Percentiles rank a stretch among this genome's conserved stretches.
Evolutionary conservation across 2,888 invertebrate genomes (phyloP).

Genomic region (Nomada goodeniana): DNA sequence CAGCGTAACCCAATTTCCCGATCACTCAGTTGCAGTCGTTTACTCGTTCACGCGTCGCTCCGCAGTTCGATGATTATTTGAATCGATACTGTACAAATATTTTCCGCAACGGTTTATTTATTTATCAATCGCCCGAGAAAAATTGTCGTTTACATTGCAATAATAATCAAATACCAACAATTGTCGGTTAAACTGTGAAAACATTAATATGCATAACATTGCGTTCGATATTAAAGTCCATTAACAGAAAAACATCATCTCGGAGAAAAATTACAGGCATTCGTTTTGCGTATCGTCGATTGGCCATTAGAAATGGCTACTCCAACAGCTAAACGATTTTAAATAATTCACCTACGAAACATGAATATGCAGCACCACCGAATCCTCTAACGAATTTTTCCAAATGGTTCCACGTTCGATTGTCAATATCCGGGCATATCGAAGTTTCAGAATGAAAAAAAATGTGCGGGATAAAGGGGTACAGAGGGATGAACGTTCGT

Average conservation of each 20-base stretch:
- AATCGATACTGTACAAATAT: too few relatives aligned
- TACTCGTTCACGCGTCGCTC: too few relatives aligned
- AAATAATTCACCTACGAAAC: slow-evolving; percentile 27
- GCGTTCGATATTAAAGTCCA: neutral
- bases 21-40: too few relatives aligned
- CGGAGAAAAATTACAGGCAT: neutral
- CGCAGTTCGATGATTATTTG: too few relatives aligned
- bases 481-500: neutral
- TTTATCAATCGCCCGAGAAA: too few relatives aligned
- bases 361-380: slow-evolving; percentile 27
- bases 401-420: slow-evolving; percentile 10
- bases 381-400: slow-evolving; percentile 21
- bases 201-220: neutral
- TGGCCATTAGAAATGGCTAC: slow-evolving; percentile 11
- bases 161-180: too few relatives aligned
- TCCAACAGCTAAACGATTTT: slow-evolving; percentile 22
- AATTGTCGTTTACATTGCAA: too few relatives aligned
- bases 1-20: too few relatives aligned
- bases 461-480: neutral
- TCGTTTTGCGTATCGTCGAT: slow-evolving; percentile 6
- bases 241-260: neutral
- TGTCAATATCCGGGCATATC: slow-evolving; percentile 18
- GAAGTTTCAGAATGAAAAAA: slow-evolving; percentile 3
- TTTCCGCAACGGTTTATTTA: neutral
- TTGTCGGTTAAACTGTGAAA: too few relatives aligned